phyloP scores from a whole-genome alignment of 2,113 vertebrate genomes.

The Mobula hypostoma region DNA sequence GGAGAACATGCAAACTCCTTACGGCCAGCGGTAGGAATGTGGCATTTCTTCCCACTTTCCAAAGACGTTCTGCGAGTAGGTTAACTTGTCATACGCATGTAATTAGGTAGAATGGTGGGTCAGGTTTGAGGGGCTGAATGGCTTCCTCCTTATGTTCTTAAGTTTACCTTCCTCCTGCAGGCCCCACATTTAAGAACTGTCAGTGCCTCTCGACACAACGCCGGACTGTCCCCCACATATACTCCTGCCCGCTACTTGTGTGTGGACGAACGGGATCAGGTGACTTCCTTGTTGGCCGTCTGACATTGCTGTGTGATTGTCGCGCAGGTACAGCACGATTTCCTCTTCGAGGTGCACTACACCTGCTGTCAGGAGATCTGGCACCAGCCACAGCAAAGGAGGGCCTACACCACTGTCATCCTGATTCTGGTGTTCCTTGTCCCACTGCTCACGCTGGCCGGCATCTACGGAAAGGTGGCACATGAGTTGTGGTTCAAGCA shows the following conservation, averaged over 20 bases:
- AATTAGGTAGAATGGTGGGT: no score
- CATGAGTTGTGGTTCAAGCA: slow-evolving; percentile 47
- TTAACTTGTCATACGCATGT: no score
- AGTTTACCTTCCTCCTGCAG: no score
- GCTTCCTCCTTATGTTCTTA: no score
- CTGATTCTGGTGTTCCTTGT: slow-evolving; percentile 44
- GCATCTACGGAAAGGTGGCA: slow-evolving; percentile 46
- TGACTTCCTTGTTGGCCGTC: background rate
- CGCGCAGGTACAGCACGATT: slow-evolving; percentile 46
- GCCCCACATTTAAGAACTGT: no score
- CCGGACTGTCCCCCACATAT: no score
- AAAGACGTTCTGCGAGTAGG: no score
- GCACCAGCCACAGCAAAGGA: slow-evolving; percentile 41
- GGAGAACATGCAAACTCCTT: no score
- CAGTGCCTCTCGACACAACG: no score
- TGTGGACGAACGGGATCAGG: background rate
- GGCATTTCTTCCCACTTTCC: no score
- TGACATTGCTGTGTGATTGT: background rate
- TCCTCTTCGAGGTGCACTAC: slow-evolving; percentile 45
- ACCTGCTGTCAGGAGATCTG: slow-evolving; percentile 47
- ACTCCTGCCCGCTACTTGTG: background rate
- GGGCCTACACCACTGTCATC: slow-evolving; percentile 44
- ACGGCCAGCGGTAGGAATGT: no score
- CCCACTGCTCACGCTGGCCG: slow-evolving; percentile 44
- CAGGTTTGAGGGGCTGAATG: no score